These are phyloP conservation scores for Chitala chitala DNA, from an alignment of 2,113 vertebrate species.

Conservation along the genomic window DNA sequence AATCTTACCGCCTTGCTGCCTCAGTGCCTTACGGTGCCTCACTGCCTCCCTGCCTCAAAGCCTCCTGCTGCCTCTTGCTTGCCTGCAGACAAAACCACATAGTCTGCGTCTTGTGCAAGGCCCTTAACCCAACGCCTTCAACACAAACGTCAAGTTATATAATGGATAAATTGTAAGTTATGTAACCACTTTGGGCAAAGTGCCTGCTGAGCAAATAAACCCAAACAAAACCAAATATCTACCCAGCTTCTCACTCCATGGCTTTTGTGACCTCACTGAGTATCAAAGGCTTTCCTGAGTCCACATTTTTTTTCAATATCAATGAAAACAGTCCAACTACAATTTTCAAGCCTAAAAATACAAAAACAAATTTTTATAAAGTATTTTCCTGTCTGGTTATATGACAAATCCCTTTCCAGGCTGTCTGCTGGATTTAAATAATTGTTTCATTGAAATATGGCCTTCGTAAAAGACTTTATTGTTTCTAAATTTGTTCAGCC, in stretches of 20 bases:
- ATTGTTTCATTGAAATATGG: not conserved
- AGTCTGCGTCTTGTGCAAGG: not conserved
- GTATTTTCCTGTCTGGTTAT: not conserved
- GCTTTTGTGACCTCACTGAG: no score
- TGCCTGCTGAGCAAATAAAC: no score
- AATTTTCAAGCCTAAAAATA: not conserved
- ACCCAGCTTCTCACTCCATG: not conserved
- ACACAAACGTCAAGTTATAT: not conserved
- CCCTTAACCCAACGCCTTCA: not conserved
- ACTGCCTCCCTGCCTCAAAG: slow-evolving; percentile 14
- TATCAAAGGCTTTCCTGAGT: no score
- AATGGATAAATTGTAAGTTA: not conserved
- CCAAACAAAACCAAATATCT: no score
- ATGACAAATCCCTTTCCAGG: not conserved
- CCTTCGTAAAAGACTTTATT: not conserved
- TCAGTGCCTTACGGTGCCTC: no score
- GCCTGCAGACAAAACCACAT: not conserved
- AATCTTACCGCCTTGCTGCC: not conserved
- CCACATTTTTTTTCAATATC: no score
- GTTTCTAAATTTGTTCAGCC: slow-evolving; percentile 6
- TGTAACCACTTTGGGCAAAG: not conserved
- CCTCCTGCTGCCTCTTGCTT: slow-evolving; percentile 9
- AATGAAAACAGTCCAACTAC: not conserved
- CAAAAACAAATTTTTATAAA: not conserved
- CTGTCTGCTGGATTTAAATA: not conserved